Percentiles rank a stretch among this genome's conserved stretches.
These are phyloP conservation scores for Barypeithes pellucidus DNA, from an alignment of 2,888 invertebrate species.

Conservation along the genomic window DNA sequence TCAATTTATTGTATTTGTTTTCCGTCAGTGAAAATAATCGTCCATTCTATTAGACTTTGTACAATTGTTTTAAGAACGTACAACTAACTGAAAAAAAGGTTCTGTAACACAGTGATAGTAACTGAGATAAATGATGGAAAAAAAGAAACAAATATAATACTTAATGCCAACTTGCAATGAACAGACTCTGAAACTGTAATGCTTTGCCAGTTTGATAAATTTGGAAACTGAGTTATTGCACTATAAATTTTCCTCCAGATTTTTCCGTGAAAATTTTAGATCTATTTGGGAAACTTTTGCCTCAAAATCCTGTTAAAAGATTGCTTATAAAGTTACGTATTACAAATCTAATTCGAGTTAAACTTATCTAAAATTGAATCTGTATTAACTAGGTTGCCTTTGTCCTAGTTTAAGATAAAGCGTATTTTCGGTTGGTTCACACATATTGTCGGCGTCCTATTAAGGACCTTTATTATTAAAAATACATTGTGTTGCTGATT, in stretches of 20 bases:
- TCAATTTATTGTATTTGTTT: no score
- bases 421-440: neutral
- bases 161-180: no score
- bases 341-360: conserved; percentile 47
- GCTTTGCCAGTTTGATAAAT: conserved; percentile 32
- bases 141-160: no score
- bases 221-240: conserved; percentile 46
- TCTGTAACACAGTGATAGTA: no score
- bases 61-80: no score
- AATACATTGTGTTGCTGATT: neutral
- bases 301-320: conserved; percentile 42
- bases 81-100: no score
- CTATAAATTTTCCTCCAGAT: conserved; percentile 42
- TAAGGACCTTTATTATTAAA: neutral
- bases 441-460: neutral
- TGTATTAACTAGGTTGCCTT: conserved; percentile 25
- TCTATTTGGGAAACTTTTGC: conserved; percentile 42
- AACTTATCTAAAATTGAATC: conserved; percentile 38
- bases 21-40: no score
- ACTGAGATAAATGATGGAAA: no score
- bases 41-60: no score
- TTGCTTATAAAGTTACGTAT: conserved; percentile 37
- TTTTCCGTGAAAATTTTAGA: conserved; percentile 39
- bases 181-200: no score
- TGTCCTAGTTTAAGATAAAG: neutral